Conservation (phyloP, 2,888 invertebrate genomes). For the Syrphus vitripennis region DNA sequence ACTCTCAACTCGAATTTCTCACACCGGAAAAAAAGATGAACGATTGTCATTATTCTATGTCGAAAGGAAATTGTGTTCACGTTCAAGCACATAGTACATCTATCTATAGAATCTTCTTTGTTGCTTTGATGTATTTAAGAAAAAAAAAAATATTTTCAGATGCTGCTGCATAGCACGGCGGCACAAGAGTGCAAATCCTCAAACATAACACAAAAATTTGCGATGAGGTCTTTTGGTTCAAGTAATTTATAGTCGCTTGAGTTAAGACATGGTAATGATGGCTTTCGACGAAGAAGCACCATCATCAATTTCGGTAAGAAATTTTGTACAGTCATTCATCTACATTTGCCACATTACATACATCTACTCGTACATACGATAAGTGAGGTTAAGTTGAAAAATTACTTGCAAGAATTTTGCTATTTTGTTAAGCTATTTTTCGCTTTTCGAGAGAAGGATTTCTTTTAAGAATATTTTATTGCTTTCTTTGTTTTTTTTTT, state of each 20-base stretch:
- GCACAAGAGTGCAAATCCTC: conserved; percentile 31
- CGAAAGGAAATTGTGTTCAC: conserved; percentile 51
- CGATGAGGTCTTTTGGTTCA: conserved; percentile 55
- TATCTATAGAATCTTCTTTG: not conserved
- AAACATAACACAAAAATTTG: not conserved
- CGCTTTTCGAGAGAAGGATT: not conserved
- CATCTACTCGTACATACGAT: not conserved
- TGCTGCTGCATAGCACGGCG: not conserved
- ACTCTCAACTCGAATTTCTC: conserved; percentile 4
- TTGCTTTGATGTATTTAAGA: not conserved
- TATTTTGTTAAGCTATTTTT: not conserved
- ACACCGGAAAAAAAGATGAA: conserved; percentile 64
- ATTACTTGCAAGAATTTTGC: conserved; percentile 6
- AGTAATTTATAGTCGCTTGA: conserved; percentile 54
- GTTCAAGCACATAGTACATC: not conserved
- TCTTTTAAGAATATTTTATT: not conserved
- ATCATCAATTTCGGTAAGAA: conserved; percentile 8
- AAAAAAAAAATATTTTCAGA: not conserved
- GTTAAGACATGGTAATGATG: conserved; percentile 64
- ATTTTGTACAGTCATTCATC: conserved; percentile 30
- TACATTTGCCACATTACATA: not conserved
- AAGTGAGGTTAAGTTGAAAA: not conserved
- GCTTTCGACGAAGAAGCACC: conserved; percentile 46
- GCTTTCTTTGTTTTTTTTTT: too few relatives aligned
- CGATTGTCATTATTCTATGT: conserved; percentile 72